These are phyloP conservation scores for Yasuhikotakia modesta DNA, from an alignment of 2,797 vertebrate species.

Conservation along the genomic window DNA sequence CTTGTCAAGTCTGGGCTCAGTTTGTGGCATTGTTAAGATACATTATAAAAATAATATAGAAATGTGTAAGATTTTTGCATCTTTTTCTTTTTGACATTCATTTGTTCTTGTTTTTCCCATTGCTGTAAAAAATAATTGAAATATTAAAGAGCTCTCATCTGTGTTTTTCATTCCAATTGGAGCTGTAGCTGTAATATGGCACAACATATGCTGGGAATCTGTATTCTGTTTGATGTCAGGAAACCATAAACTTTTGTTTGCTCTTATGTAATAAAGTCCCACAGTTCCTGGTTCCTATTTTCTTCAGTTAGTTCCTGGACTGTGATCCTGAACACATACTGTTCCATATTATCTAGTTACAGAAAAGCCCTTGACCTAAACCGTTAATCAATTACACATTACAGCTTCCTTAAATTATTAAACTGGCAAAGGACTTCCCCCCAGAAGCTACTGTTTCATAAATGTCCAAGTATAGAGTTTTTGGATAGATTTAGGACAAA, in stretches of 20 bases:
- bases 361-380: slow-evolving; percentile 3
- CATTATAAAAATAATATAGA: no score
- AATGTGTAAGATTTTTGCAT: no score
- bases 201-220: slow-evolving; percentile 6
- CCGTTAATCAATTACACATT: slow-evolving; percentile 24
- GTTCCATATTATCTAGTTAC: slow-evolving; percentile 13
- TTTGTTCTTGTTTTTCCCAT: not conserved
- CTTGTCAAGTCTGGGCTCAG: no score
- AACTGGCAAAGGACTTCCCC: slow-evolving; percentile 34
- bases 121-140: not conserved
- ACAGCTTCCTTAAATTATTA: slow-evolving; percentile 34
- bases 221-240: slow-evolving; percentile 6
- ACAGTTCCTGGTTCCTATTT: slow-evolving; percentile 8
- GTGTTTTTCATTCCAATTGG: not conserved
- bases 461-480: slow-evolving; percentile 12
- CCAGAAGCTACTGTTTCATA: slow-evolving; percentile 19
- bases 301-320: not conserved
- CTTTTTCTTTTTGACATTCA: no score
- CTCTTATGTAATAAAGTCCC: not conserved
- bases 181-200: not conserved
- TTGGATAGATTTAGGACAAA: not conserved
- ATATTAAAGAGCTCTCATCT: no score
- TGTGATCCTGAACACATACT: slow-evolving; percentile 23
- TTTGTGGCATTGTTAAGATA: no score
- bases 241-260: not conserved